Evolutionary conservation across 2,888 invertebrate species (phyloP), one percentile per base, ranked within the genome.

Genomic region (Cyclophora albipunctata): DNA sequence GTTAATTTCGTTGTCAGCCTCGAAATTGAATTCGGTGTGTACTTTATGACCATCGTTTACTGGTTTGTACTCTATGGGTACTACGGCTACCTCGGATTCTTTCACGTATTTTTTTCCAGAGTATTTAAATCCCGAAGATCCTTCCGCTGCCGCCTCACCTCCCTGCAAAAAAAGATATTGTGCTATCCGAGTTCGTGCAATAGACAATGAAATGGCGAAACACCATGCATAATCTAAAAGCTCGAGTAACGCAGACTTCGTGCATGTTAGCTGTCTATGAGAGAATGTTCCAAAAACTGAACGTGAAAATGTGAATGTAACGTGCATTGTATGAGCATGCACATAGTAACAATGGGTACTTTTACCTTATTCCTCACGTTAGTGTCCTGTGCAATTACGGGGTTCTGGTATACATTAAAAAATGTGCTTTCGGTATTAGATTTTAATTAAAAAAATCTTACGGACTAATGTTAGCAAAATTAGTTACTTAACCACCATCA

Each of bases 1-100:
- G 43, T 70, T 64, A 34, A 82, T 62, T 68, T 82, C 83, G 62
- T 84, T 81, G 5, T 64, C 62, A 35, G 70, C 54, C 34, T 79
- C 76, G 33, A 74, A 58, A 49, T 78, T 75, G 3, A 74, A 63
- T 62, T 76, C 75, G 43, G 66, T 68, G 40, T 78, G 69, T 40
- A 73, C 59, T 54, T 75, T 69, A 45, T 75, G 75, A 33, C 67
- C 55, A 55, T 67, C 47, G 46, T 43, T 64, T 1, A 61, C 47
- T 49, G 62, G 49, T 33, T 46, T 51, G 37, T 44, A 59, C 52
- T 67, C 60, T 5, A 60, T 51, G 34, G 73, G 71, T 7, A 60
- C 53, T 2, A 66, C 58, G 4, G 60, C 58, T 34, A 72, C 53
- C 63, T 71, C 67, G 37, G 63, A 66, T 47, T 72, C 66, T 50